Percentiles rank a stretch among this genome's conserved stretches.
These are phyloP conservation scores for Actenoides lindsayi DNA, from an alignment of 2,113 vertebrate genomes.

Conservation along the genomic window DNA sequence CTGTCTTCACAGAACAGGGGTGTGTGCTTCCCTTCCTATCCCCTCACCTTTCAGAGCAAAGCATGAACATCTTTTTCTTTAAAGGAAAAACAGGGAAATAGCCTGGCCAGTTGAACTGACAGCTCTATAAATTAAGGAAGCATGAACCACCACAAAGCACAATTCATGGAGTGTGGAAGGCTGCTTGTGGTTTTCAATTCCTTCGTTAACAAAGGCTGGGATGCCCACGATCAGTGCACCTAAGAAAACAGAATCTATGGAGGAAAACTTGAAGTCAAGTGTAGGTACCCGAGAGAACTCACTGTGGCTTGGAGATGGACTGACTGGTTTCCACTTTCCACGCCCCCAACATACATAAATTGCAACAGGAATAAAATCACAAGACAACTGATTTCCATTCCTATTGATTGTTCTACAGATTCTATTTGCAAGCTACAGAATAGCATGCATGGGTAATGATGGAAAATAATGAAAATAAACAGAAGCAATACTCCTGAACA, in stretches of 20 bases:
- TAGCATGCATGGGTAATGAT: neutral
- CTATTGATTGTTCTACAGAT: neutral
- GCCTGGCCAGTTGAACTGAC: neutral
- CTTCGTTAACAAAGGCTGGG: neutral
- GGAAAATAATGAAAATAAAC: neutral
- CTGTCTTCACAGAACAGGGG: neutral
- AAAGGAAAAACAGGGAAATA: neutral
- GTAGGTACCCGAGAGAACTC: neutral
- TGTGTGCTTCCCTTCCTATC: neutral
- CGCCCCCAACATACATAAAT: fast-evolving
- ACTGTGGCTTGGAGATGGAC: neutral
- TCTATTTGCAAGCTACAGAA: neutral
- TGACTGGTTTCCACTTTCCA: neutral
- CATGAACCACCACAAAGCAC: neutral
- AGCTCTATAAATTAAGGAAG: neutral
- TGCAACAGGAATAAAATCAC: neutral
- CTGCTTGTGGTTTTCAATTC: neutral
- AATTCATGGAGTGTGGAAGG: neutral
- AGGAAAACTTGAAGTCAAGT: neutral
- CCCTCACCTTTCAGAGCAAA: neutral
- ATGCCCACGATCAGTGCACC: neutral
- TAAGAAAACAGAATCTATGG: neutral
- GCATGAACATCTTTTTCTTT: neutral
- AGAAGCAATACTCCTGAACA: neutral
- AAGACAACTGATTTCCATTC: neutral